Percentiles rank a stretch among this genome's conserved stretches.
Evolutionary conservation across 2,888 invertebrate species (phyloP).

Genomic region (Ptilodon capucinus): DNA sequence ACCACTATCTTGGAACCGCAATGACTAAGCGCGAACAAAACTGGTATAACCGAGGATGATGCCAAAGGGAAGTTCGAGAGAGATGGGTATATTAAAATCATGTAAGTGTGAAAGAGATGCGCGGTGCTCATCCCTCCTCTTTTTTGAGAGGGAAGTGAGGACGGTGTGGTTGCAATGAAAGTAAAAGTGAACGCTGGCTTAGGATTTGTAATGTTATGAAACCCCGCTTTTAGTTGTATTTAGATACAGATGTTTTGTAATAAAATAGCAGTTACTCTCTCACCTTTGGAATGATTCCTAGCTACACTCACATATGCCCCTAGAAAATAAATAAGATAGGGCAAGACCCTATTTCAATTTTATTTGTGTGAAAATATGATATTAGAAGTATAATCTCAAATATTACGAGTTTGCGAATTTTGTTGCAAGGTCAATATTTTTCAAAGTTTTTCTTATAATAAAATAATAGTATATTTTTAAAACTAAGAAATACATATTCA

Average conservation of each 20-base stretch:
- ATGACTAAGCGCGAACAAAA: slow-evolving; percentile 70
- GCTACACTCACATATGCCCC: too few species aligned
- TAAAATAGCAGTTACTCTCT: not conserved
- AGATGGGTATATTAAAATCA: slow-evolving; percentile 33
- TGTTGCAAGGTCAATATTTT: too few species aligned
- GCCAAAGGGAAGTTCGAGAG: slow-evolving; percentile 47
- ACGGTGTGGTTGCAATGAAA: slow-evolving; percentile 61
- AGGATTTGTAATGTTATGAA: slow-evolving; percentile 51
- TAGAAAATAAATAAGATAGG: too few species aligned
- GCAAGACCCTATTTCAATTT: too few species aligned
- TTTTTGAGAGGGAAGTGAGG: slow-evolving; percentile 60
- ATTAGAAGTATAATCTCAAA: too few species aligned
- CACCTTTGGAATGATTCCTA: too few species aligned
- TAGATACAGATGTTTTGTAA: slow-evolving; percentile 20
- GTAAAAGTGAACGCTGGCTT: slow-evolving; percentile 71
- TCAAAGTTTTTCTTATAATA: too few species aligned
- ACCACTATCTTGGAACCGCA: slow-evolving; percentile 63
- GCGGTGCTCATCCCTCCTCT: slow-evolving; percentile 48
- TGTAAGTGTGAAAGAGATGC: slow-evolving; percentile 45
- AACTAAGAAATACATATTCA: not conserved
- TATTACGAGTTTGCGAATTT: too few species aligned
- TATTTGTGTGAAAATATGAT: too few species aligned
- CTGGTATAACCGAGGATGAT: slow-evolving; percentile 60
- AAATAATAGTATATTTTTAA: too few species aligned
- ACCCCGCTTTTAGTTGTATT: slow-evolving; percentile 39